Evolutionary conservation across 2,888 invertebrate species (phyloP), one percentile per base, ranked within the genome.

Genomic region (Mayetiola destructor): DNA sequence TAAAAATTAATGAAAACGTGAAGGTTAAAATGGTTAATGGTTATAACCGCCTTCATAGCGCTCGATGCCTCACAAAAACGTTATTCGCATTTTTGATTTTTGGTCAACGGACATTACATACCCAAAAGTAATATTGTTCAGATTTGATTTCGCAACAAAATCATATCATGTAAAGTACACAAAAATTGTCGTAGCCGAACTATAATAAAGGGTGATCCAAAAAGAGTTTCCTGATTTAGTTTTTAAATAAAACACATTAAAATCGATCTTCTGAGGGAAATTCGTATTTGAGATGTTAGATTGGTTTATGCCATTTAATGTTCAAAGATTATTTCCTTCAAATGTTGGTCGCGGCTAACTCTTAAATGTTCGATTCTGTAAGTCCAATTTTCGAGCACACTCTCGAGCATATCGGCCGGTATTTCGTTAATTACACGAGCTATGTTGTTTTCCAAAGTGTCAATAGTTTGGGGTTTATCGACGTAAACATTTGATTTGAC

Each of bases 381-480:
- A n/a, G 39, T 39, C 10, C 39, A 39, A 39, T 39, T 39, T 39
- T 39, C 10, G n/a, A 39, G 6, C n/a, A 39, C 39, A 10, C 10
- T 39, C 5, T 12, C 39, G 39, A 5, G 16, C 39, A 39, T n/a
- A 12, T 39, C 39, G 39, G 20, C 23, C 48, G 9, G 48, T 10
- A 48, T 48, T 23, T 21, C 12, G 27, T 9, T 3, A 6, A 57
- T 53, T 14, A 16, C 54, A 14, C 35, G 40, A 23, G 39, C 12
- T 21, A 54, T 57, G 32, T 40, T 54, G 57, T 12, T n/a, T 35
- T 52, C 23, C n/a, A 54, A 21, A 18, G 36, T 39, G 5, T 55
- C 39, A 16, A 39, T 39, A 4, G 39, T 2, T 4, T 20, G 40
- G 10, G 58, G 58, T 8, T 58, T 58, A 35, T 55, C 30, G 18